Base-by-base conservation (phyloP, 2,797 vertebrate genomes). In the Hydrolagus colliei region DNA sequence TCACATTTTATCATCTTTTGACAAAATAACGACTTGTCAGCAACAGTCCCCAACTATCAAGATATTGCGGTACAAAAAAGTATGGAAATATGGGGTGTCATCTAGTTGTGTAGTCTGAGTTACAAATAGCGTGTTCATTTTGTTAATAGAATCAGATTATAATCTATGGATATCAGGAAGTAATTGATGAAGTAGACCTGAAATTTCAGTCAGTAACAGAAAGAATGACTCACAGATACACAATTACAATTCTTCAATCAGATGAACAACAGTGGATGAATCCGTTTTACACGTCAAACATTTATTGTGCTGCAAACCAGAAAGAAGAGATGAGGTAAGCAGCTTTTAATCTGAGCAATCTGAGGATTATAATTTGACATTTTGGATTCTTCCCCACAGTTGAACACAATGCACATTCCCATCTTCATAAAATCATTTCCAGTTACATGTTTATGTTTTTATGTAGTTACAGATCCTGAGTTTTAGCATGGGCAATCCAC, bases 261-360 rank as follows among this genome's bases (percentile, higher is more conserved):
- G 89, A 89, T 89, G 92, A 92, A 92, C 89, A 92, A 90, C 91
- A 88, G 92, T 91, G 93, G 95, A 91, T 96, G 16, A 96, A 95
- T 95, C 95, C 96, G 93, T 95, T 95, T 95, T 96, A 95, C 94
- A 96, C 93, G 95, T 96, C 95, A 95, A 96, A 94, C 93, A 95
- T 94, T 95, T 96, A 95, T 94, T 92, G 92, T 93, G 94, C 95
- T 93, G 94, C 94, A 93, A 92, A 87, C 74, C 74, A 88, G 85
- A 90, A 86, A 90, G 88, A 87, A 87, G 92, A 93, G 88, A 92
- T 91, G 91, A 92, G 92, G 91, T 91, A 91, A 94, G 92, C 92
- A 90, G 91, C 90, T 82, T 88, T 86, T 87, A n/a, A 79, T 79
- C n/a, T 14, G 20, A 27, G 61, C n/a, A 79, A 27, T 85, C 3